These are phyloP conservation scores for Telenomus remus DNA, from an alignment of 1,140 invertebrate genomes.

Conservation along the genomic window DNA sequence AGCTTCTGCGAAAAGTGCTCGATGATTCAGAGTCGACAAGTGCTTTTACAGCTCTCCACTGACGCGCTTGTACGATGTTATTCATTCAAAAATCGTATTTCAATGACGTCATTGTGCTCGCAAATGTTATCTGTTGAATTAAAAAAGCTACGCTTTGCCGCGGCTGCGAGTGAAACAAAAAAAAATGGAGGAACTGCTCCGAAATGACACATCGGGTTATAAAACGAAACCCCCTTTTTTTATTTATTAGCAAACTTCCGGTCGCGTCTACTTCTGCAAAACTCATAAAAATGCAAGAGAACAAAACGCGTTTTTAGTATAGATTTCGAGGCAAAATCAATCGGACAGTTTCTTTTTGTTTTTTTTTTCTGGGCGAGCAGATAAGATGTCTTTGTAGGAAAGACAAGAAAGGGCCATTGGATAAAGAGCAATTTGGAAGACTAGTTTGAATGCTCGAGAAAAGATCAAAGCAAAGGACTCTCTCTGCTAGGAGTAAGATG, in stretches of 20 bases:
- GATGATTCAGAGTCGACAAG: conserved; percentile 41
- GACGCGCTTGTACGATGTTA: conserved; percentile 29
- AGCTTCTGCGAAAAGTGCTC: conserved; percentile 45
- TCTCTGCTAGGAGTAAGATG: neutral
- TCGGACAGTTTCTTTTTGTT: no score
- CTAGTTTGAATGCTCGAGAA: neutral
- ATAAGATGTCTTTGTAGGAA: no score
- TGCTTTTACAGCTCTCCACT: conserved; percentile 22
- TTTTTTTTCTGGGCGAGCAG: no score
- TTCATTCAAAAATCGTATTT: conserved; percentile 47
- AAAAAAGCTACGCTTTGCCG: conserved; percentile 16
- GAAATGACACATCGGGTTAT: conserved; percentile 10
- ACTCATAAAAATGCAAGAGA: no score
- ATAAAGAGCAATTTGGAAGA: no score
- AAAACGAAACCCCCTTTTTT: neutral
- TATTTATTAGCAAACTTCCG: neutral
- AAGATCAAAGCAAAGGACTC: neutral
- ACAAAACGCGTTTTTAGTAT: no score
- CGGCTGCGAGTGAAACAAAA: conserved; percentile 7
- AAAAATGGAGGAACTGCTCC: neutral
- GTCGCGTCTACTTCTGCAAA: neutral
- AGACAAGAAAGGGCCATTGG: no score
- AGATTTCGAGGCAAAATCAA: no score
- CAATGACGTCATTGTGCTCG: conserved; percentile 35
- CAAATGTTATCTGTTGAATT: conserved; percentile 17